A percentile compares a stretch with the other conserved stretches of the same genome.
Evolutionary conservation across 2,888 invertebrate genomes (phyloP).

Genomic region (Pantelozetes paolii): DNA sequence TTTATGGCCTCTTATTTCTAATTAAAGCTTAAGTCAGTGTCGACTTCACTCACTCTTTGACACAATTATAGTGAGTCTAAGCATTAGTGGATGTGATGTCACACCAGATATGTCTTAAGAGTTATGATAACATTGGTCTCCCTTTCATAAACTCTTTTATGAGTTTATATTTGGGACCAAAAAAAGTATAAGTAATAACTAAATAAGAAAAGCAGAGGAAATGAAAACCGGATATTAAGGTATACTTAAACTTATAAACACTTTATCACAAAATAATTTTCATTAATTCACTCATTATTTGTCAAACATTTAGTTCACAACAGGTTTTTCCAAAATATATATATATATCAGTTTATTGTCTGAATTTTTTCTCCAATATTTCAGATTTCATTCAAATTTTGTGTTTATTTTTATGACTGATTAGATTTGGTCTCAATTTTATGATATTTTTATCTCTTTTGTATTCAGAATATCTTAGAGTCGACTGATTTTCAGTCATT

Average conservation of each 20-base stretch:
- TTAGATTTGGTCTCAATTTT: too few relatives aligned
- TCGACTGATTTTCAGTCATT: too few relatives aligned
- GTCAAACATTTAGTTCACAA: not conserved
- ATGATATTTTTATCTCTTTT: too few relatives aligned
- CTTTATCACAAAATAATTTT: not conserved
- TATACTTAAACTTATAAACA: not conserved
- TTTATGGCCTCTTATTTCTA: constrained; percentile 35
- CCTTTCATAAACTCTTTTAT: not conserved
- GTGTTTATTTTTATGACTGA: too few relatives aligned
- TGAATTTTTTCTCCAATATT: too few relatives aligned
- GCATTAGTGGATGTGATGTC: not conserved
- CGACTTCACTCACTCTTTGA: not conserved
- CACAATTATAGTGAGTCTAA: not conserved
- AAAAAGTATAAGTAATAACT: constrained; percentile 8
- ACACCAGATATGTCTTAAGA: not conserved
- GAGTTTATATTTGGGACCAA: constrained; percentile 16
- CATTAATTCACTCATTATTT: not conserved
- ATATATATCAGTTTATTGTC: too few relatives aligned
- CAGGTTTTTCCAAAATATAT: too few relatives aligned
- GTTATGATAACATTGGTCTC: constrained; percentile 6
- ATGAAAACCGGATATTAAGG: constrained; percentile 34
- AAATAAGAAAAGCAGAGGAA: constrained; percentile 20
- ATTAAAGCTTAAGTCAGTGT: constrained; percentile 8
- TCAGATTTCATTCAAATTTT: too few relatives aligned
- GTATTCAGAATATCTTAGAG: too few relatives aligned